A percentile compares a stretch with the other conserved stretches of the same genome.
Conservation (phyloP, 2,888 invertebrate species). For the Ptychoptera albimana region DNA sequence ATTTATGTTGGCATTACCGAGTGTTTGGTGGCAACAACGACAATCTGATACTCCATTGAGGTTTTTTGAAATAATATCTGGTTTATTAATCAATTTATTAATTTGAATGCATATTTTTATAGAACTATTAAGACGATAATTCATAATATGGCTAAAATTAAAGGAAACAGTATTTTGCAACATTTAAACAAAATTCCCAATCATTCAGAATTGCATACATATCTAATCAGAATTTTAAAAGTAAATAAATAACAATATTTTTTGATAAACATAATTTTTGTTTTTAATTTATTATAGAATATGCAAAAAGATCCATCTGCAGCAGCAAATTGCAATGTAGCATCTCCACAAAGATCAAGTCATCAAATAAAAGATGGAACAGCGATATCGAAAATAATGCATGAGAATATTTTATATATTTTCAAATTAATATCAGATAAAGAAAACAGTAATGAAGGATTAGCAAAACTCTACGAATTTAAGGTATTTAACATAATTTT, state of each 20-base stretch:
- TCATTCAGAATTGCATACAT: slow-evolving; percentile 70
- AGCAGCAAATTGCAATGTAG: slow-evolving; percentile 28
- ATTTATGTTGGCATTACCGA: slow-evolving; percentile 79
- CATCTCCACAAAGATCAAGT: slow-evolving; percentile 21
- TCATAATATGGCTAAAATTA: slow-evolving; percentile 78
- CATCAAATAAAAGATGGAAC: slow-evolving; percentile 19
- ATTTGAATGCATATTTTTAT: slow-evolving; percentile 24
- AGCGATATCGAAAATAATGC: slow-evolving; percentile 38
- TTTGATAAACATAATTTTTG: not conserved
- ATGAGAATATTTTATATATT: slow-evolving; percentile 75
- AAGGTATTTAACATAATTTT: slow-evolving; percentile 17
- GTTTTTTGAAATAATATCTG: slow-evolving; percentile 26
- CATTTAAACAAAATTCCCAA: slow-evolving; percentile 63
- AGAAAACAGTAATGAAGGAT: slow-evolving; percentile 68
- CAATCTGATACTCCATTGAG: slow-evolving; percentile 68
- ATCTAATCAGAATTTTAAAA: slow-evolving; percentile 67
- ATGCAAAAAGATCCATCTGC: slow-evolving; percentile 36
- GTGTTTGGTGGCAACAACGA: slow-evolving; percentile 72
- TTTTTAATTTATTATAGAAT: slow-evolving; percentile 22
- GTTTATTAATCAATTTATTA: not conserved
- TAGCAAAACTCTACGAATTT: slow-evolving; percentile 33
- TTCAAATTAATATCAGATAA: slow-evolving; percentile 82
- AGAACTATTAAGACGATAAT: slow-evolving; percentile 86
- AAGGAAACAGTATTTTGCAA: slow-evolving; percentile 64
- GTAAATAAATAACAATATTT: slow-evolving; percentile 12